Conservation (phyloP, 2,888 invertebrate species). For the Heteromurus nitidus region DNA sequence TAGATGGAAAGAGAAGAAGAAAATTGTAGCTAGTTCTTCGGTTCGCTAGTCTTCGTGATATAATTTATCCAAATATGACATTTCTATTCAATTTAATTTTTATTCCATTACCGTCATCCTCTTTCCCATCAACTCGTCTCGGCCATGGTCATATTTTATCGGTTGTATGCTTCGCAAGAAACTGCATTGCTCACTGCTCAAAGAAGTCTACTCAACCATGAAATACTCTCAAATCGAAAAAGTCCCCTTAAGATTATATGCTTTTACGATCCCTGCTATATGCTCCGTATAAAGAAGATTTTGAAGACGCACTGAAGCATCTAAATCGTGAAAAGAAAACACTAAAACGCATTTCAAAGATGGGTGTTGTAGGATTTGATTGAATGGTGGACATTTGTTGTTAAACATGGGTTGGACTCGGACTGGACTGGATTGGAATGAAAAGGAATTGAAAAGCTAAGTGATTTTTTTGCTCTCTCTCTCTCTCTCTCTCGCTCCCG, state of each 20-base stretch:
- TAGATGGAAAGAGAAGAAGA: neutral
- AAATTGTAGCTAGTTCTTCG: neutral
- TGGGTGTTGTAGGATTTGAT: constrained; percentile 51
- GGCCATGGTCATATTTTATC: too few species aligned
- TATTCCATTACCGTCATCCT: constrained; percentile 25
- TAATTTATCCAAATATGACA: constrained; percentile 52
- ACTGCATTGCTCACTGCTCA: too few species aligned
- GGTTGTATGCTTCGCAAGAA: too few species aligned
- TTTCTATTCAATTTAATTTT: constrained; percentile 51
- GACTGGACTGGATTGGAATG: constrained; percentile 29
- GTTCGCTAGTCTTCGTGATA: constrained; percentile 16
- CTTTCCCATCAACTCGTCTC: constrained; percentile 1
- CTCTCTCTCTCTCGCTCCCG: too few species aligned
- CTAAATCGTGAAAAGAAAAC: too few species aligned
- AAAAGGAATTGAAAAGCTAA: constrained; percentile 39
- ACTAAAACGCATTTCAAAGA: too few species aligned
- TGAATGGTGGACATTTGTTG: constrained; percentile 50
- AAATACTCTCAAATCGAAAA: too few species aligned
- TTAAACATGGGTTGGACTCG: constrained; percentile 40
- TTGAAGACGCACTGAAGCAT: too few species aligned
- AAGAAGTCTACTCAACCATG: too few species aligned
- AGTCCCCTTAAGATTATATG: too few species aligned
- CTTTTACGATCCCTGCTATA: too few species aligned
- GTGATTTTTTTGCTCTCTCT: constrained; percentile 20
- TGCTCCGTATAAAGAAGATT: too few species aligned